Evolutionary conservation across 2,113 vertebrate species (phyloP).

Genomic region (Myiagra hebetior): DNA sequence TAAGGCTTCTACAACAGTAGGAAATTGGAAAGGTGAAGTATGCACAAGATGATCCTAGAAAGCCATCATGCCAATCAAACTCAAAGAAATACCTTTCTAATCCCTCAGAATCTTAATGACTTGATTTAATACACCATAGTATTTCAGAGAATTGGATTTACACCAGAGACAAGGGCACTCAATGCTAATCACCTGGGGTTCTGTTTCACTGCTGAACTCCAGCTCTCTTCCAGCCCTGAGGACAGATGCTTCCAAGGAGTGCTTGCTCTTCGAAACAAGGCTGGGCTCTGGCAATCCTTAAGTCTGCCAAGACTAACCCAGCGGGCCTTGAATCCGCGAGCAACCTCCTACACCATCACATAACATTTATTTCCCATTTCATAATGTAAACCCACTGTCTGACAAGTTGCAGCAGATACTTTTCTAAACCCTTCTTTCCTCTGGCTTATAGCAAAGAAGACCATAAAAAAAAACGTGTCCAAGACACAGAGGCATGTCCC

Average conservation of each 20-base stretch:
- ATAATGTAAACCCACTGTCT: neutral
- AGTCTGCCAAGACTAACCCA: neutral
- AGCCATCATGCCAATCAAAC: neutral
- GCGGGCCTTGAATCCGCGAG: neutral
- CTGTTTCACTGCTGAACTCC: neutral
- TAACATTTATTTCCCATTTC: neutral
- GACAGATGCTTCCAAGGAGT: neutral
- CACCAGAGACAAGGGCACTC: neutral
- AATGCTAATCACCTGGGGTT: neutral
- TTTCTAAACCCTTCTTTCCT: neutral
- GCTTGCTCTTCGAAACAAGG: neutral
- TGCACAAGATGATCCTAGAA: neutral
- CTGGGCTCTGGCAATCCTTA: neutral
- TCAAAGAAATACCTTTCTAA: neutral
- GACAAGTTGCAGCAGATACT: neutral
- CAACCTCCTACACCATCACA: neutral
- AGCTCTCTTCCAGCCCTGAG: neutral
- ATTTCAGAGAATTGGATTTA: neutral
- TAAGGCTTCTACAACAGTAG: neutral
- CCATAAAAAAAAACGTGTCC: fast-evolving
- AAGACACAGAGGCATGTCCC: neutral
- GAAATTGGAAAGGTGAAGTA: neutral
- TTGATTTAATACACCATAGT: neutral
- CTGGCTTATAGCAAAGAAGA: neutral
- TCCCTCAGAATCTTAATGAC: neutral